phyloP scores from a whole-genome alignment of 2,888 invertebrate genomes.

The Agrilus cyanescens region DNA sequence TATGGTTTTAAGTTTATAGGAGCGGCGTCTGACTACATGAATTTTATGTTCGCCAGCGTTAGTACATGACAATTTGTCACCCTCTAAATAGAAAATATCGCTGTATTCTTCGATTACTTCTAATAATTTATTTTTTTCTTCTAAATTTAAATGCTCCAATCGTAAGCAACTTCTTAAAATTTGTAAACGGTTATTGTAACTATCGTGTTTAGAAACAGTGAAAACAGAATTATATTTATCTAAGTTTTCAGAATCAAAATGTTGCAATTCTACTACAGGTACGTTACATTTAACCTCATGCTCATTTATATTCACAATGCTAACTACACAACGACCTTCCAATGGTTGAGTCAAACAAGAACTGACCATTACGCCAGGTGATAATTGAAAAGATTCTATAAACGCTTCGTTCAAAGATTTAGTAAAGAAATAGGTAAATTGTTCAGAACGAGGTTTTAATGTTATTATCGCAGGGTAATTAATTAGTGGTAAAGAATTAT shows the following conservation, averaged over 20 bases:
- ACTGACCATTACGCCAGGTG: not conserved
- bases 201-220: too few species aligned
- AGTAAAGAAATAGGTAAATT: too few species aligned
- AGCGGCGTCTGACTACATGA: not conserved
- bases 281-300: not conserved
- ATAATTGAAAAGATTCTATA: not conserved
- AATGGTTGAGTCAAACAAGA: too few species aligned
- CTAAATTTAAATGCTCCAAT: slow-evolving; percentile 4
- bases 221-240: not conserved
- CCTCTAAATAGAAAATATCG: slow-evolving; percentile 3
- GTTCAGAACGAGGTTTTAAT: too few species aligned
- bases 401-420: too few species aligned
- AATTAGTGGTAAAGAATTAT: too few species aligned
- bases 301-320: not conserved
- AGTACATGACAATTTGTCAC: slow-evolving; percentile 3
- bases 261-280: not conserved
- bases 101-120: slow-evolving; percentile 5
- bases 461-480: too few species aligned
- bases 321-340: not conserved
- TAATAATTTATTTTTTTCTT: slow-evolving; percentile 3
- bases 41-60: slow-evolving; percentile 7
- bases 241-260: not conserved
- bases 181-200: too few species aligned
- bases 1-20: slow-evolving; percentile 6
- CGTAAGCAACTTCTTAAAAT: too few species aligned